Evolutionary conservation across 2,797 vertebrate genomes (phyloP).

Genomic region (Gadopsis bispinosus): DNA sequence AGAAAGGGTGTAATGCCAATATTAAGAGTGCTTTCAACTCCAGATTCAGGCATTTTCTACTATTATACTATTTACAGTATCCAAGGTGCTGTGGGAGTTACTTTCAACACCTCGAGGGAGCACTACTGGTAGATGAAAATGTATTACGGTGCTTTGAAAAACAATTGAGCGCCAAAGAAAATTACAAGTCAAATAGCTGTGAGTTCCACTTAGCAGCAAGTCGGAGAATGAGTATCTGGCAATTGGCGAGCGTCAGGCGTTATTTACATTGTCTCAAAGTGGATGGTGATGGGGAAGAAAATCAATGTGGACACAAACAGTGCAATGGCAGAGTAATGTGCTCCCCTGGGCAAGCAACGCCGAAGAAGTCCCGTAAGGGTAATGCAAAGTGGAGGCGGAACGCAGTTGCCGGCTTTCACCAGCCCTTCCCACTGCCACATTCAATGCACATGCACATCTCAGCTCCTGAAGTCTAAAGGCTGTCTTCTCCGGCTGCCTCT

Average conservation of each 20-base stretch:
- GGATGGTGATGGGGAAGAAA: slow-evolving; percentile 67
- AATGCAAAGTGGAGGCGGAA: slow-evolving; percentile 39
- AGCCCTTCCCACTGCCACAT: slow-evolving; percentile 52
- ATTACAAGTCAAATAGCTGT: slow-evolving; percentile 73
- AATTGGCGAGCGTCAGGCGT: slow-evolving; percentile 59
- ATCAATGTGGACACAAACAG: slow-evolving; percentile 75
- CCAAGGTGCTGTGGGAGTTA: slow-evolving; percentile 40
- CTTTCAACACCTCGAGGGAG: slow-evolving; percentile 56
- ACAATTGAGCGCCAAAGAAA: slow-evolving; percentile 67
- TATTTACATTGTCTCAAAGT: slow-evolving; percentile 76
- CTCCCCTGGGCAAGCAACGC: slow-evolving; percentile 57
- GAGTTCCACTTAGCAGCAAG: slow-evolving; percentile 68
- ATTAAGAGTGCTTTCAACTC: slow-evolving; percentile 48
- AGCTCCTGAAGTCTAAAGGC: slow-evolving; percentile 43
- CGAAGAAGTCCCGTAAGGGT: slow-evolving; percentile 48
- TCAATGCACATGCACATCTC: slow-evolving; percentile 56
- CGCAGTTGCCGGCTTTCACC: slow-evolving; percentile 40
- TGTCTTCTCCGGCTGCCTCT: slow-evolving; percentile 38
- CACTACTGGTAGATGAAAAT: slow-evolving; percentile 54
- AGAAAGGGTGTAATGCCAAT: slow-evolving; percentile 39
- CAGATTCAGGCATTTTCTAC: slow-evolving; percentile 38
- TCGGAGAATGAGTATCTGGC: slow-evolving; percentile 59
- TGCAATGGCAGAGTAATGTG: slow-evolving; percentile 69
- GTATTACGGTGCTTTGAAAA: slow-evolving; percentile 55
- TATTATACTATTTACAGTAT: slow-evolving; percentile 56